phyloP scores from a whole-genome alignment of 2,888 invertebrate genomes.

The Phengaris alcon region DNA sequence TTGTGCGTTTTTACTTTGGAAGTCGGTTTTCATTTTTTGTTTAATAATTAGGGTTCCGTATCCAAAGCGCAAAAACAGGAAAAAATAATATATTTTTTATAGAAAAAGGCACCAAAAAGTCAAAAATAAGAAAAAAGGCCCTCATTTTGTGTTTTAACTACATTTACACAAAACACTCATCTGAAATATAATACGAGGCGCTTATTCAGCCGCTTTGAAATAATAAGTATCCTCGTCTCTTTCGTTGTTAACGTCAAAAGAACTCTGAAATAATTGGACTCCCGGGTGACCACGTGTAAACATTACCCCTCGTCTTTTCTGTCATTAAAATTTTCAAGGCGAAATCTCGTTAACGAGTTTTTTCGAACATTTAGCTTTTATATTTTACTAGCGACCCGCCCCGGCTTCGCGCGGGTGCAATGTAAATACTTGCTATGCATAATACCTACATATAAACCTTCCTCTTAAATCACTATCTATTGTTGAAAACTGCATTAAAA shows the following conservation, averaged over 20 bases:
- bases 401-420: too few relatives aligned
- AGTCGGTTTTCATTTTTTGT: too few relatives aligned
- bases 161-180: background rate
- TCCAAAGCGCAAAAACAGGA: too few relatives aligned
- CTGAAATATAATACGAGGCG: background rate
- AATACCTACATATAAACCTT: too few relatives aligned
- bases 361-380: background rate
- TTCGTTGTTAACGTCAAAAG: conserved; percentile 7
- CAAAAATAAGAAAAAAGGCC: too few relatives aligned
- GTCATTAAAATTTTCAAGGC: background rate
- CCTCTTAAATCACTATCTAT: too few relatives aligned
- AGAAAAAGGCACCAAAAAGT: too few relatives aligned
- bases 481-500: too few relatives aligned
- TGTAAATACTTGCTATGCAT: too few relatives aligned
- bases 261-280: background rate
- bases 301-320: background rate
- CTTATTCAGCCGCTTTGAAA: background rate
- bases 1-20: too few relatives aligned
- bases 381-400: background rate
- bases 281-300: conserved; percentile 5
- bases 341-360: background rate
- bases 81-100: too few relatives aligned
- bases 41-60: too few relatives aligned
- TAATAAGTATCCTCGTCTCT: background rate
- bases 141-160: background rate